Evolutionary conservation across 2,888 invertebrate genomes (phyloP), one percentile per base, ranked within the genome.

Genomic region (Gastrophysa polygoni): DNA sequence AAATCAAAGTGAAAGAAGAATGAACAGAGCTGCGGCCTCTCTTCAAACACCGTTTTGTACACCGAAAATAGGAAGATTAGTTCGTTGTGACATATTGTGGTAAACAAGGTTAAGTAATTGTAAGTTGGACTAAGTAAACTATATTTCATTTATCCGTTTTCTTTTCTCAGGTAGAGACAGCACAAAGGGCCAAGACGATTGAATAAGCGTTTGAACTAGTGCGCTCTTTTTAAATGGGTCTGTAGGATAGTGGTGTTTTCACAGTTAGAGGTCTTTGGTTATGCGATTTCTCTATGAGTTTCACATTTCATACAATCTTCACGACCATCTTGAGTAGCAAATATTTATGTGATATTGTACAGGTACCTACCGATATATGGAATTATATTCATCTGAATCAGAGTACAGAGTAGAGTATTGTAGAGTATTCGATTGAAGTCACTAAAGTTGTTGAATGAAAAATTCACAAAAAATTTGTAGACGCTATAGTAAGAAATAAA

Each of bases 101-200:
- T 80, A 79, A 80, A 80, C 78, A 81, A 80, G 80, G 79, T 75
- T 79, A 79, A 78, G 76, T 79, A 78, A 79, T 79, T 80, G 75
- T 75, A 70, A 66, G 70, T 63, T 67, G 63, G 66, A 67, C 64
- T 48, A 69, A 71, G 74, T 73, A 76, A 74, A 73, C 74, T 21
- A 74, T 75, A 74, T 73, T 74, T 75, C 75, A 75, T 71, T 54
- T 55, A 59, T 63, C 52, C 71, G 57, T 70, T 71, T 71, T 74
- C 69, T 71, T 67, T 56, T 59, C 34, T 57, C 66, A 68, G 69
- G 69, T 68, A 68, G 64, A 32, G 61, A 54, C 56, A 20, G 58
- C 63, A 61, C 64, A 63, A 56, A 29, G 32, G 29, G 46, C 46
- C 32, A 44, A 62, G 62, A 49, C 44, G 20, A 44, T 47, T 63